Evolutionary conservation across 2,888 invertebrate genomes (phyloP), one percentile per base, ranked within the genome.

Genomic region (Parnassius smintheus): DNA sequence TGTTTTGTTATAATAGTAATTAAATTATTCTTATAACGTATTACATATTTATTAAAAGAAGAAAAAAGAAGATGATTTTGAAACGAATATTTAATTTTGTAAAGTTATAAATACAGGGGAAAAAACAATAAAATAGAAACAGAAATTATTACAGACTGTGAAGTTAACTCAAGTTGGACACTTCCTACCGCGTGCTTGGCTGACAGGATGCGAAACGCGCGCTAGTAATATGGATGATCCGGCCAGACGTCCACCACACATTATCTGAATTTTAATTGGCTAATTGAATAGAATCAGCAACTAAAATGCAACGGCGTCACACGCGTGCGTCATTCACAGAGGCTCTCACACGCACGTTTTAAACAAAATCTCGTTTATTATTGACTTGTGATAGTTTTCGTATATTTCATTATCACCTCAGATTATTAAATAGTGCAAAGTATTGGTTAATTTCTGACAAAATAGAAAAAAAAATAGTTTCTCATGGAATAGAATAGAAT

Each of bases 251-350:
- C 74, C 73, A 68, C 72, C 73, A 70, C 71, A 72, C 85, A 84
- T 81, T 80, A 80, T 82, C 78, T 82, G 91, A 91, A 90, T 91
- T 83, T 83, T 82, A 90, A 91, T 85, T 72, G 72, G 65, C 82
- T 85, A 75, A 86, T 88, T 90, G 83, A 83, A 86, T 87, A 84
- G 82, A 87, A 86, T 86, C 71, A 76, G 72, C 79, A 74, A 81
- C 80, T 80, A 80, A 79, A 85, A 86, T 86, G 83, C 83, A 82
- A 74, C 77, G 77, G 80, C 75, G 72, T 74, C 72, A 74, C 72
- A 76, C 78, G 80, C 80, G 80, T 86, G 82, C 86, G 79, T 64
- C 61, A 63, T 45, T 63, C 45, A 48, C 18, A 46, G 41, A 42
- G 25, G n/a, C 45, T 41, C 35, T 18, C 35, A 57, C 46, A 2